Percentiles rank a stretch among this genome's conserved stretches.
These are phyloP conservation scores for Mimumesa dahlbomi DNA, from an alignment of 2,888 invertebrate genomes.

Conservation along the genomic window DNA sequence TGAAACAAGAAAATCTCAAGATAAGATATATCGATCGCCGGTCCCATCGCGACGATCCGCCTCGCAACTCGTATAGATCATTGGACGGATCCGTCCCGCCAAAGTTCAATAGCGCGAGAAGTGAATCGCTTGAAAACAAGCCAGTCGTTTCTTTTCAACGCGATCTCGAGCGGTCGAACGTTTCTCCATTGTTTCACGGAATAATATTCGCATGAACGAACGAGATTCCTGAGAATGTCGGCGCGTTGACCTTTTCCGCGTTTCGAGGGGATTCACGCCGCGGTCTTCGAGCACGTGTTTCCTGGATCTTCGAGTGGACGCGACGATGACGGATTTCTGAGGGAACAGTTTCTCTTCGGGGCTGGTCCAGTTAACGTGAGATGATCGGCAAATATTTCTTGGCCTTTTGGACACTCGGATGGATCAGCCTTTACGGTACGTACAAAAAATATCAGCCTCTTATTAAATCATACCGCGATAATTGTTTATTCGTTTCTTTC, in stretches of 20 bases:
- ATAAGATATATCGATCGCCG: too few relatives aligned
- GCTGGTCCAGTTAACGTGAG: constrained; percentile 67
- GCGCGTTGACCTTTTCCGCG: constrained; percentile 19
- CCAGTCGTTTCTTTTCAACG: not conserved
- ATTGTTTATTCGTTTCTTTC: too few relatives aligned
- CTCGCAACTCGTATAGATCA: too few relatives aligned
- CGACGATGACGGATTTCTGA: constrained; percentile 56
- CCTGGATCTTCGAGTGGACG: constrained; percentile 29
- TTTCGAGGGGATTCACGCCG: constrained; percentile 1
- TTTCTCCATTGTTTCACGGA: not conserved
- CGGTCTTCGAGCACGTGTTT: constrained; percentile 28
- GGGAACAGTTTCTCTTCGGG: constrained; percentile 25
- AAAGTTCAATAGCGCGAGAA: too few relatives aligned
- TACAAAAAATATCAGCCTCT: not conserved
- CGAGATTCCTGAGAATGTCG: constrained; percentile 26
- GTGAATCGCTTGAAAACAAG: too few relatives aligned
- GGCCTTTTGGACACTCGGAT: constrained; percentile 74
- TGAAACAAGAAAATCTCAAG: too few relatives aligned
- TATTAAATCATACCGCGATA: too few relatives aligned
- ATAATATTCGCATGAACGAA: not conserved
- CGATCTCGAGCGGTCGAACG: not conserved
- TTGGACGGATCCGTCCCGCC: too few relatives aligned
- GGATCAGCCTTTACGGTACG: constrained; percentile 73
- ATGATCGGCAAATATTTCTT: constrained; percentile 76
- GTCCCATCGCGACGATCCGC: too few relatives aligned